Evolutionary conservation across 2,797 vertebrate genomes (phyloP).

Genomic region (Sebastiscus tertius): DNA sequence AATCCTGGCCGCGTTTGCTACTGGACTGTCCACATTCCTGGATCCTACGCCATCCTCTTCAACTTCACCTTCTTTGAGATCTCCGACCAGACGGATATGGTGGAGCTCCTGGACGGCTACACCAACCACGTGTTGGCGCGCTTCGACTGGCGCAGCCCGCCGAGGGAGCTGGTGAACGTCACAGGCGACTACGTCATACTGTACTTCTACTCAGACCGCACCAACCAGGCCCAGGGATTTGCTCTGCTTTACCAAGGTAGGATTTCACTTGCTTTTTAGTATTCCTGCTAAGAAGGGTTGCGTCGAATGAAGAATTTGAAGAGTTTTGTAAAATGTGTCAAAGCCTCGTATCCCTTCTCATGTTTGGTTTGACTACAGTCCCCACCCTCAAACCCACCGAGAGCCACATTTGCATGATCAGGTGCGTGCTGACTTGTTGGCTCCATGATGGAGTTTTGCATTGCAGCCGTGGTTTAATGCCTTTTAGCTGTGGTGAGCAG

Average conservation of each 20-base stretch:
- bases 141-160: conserved; percentile 89
- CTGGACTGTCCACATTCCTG: conserved; percentile 94
- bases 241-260: conserved; percentile 93
- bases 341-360: not conserved
- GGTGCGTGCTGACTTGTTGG: conserved; percentile 13
- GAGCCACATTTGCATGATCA: conserved; percentile 49
- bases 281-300: not conserved
- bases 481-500: conserved; percentile 12
- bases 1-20: conserved; percentile 91
- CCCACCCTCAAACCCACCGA: not conserved
- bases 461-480: conserved; percentile 9
- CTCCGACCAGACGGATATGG: conserved; percentile 94
- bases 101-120: conserved; percentile 93
- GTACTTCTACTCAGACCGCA: conserved; percentile 96
- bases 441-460: conserved; percentile 50
- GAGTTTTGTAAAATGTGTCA: not conserved
- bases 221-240: conserved; percentile 95
- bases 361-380: not conserved
- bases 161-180: conserved; percentile 87
- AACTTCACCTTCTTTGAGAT: conserved; percentile 96
- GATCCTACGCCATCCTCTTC: conserved; percentile 89
- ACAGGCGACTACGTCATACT: conserved; percentile 92
- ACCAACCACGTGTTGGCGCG: conserved; percentile 90
- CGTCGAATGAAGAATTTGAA: not conserved
- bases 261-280: not conserved